Conservation (phyloP, 2,888 invertebrate species). For the Drosophila borborema region DNA sequence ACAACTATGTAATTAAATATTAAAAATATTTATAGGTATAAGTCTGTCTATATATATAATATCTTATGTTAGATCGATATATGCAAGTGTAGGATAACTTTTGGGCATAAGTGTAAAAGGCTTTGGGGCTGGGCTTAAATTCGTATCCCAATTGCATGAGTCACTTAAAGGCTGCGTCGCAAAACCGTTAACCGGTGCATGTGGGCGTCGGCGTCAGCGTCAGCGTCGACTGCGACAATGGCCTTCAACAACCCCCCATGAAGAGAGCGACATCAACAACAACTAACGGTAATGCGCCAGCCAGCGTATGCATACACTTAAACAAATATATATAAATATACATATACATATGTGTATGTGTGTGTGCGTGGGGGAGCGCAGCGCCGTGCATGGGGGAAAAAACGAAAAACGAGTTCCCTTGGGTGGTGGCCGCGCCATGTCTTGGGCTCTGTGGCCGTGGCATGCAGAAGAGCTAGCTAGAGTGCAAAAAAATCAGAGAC, state of each 20-base stretch:
- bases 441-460: constrained; percentile 28
- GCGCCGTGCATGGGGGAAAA: constrained; percentile 60
- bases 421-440: constrained; percentile 59
- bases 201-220: constrained; percentile 60
- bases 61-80: constrained; percentile 31
- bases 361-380: constrained; percentile 46
- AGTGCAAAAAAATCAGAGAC: constrained; percentile 41
- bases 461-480: constrained; percentile 21
- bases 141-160: constrained; percentile 68
- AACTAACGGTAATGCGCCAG: constrained; percentile 61
- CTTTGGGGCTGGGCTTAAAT: constrained; percentile 17
- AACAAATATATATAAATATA: not conserved
- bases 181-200: constrained; percentile 70
- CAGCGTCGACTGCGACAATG: constrained; percentile 48
- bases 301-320: constrained; percentile 33
- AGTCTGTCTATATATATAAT: not conserved
- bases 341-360: constrained; percentile 7
- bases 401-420: constrained; percentile 76
- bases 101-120: not conserved
- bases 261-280: constrained; percentile 54
- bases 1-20: not conserved
- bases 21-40: not conserved
- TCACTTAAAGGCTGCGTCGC: constrained; percentile 49
- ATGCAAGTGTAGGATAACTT: constrained; percentile 20
- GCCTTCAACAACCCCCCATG: constrained; percentile 79